A percentile compares a stretch with the other conserved stretches of the same genome.
phyloP scores from a whole-genome alignment of 2,888 invertebrate species.

The Trissonchulus latispiculum region DNA sequence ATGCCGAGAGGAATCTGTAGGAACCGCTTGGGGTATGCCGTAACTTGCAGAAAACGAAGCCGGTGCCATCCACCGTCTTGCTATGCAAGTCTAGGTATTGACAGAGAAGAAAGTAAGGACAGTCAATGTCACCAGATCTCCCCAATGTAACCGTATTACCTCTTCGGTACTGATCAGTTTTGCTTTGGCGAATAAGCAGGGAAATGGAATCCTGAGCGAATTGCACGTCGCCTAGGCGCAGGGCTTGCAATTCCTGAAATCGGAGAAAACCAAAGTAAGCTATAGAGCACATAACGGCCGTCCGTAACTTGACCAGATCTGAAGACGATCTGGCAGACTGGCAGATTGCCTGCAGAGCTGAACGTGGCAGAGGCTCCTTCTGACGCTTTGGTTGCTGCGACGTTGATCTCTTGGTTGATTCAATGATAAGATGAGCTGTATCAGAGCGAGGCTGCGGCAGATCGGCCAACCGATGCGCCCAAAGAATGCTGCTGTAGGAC shows the following conservation, averaged over 20 bases:
- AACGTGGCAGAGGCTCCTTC: background rate
- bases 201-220: background rate
- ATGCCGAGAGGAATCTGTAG: background rate
- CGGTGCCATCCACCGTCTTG: background rate
- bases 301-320: too few species aligned
- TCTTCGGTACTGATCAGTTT: constrained; percentile 6
- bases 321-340: too few species aligned
- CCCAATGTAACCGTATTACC: background rate
- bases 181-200: background rate
- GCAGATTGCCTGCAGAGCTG: background rate
- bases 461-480: too few species aligned
- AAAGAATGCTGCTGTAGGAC: background rate
- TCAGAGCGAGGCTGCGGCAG: too few species aligned
- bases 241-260: background rate
- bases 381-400: too few species aligned
- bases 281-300: background rate
- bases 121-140: background rate
- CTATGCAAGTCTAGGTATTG: background rate
- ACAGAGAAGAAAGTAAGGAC: background rate
- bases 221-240: background rate
- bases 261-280: constrained; percentile 4
- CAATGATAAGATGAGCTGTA: too few species aligned
- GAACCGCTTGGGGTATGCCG: background rate
- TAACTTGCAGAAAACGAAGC: background rate
- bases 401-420: too few species aligned